Evolutionary conservation across 2,888 invertebrate species (phyloP), one percentile per base, ranked within the genome.

Genomic region (Trachelus stipa): DNA sequence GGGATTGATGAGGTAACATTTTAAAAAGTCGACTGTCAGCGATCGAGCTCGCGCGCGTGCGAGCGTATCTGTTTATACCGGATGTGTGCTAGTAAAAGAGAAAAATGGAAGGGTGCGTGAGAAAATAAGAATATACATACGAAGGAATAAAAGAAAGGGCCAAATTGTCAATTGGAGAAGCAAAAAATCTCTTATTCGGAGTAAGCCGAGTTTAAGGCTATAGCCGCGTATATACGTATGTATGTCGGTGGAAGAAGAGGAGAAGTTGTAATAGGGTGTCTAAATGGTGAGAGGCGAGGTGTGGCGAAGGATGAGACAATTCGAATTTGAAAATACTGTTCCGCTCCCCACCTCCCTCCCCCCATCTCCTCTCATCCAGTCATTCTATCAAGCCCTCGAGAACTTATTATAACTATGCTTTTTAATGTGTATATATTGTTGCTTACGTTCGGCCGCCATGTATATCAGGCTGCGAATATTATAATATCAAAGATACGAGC

Each of bases 401-500:
- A 74, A 79, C 77, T 75, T 77, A 79, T 76, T 73, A 80, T 78
- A 85, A 85, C 81, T 81, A 85, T 83, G 88, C 88, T 88, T 88
- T 87, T 88, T 88, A 86, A 88, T 88, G 88, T 88, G 86, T 88
- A 88, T 88, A 88, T 88, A 88, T 86, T 87, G 87, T 88, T 87
- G 87, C 88, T 88, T 88, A 85, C 84, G 85, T 86, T 86, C 83
- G 83, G 83, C 85, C 86, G 82, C 82, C 80, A 83, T 84, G 83
- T 86, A 86, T 85, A 84, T 85, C 85, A 81, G 77, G 78, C 76
- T 79, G 79, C 78, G 73, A 79, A 83, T 79, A 71, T 6, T 71
- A 71, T 33, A 33, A 71, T 31, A 31, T 71, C 31, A 31, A 71
- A 33, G 12, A 71, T 71, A 71, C 31, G 4, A 34, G 31, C 71